Evolutionary conservation across 2,113 vertebrate species (phyloP), one percentile per base, ranked within the genome.

Genomic region (Pholis gunnellus): DNA sequence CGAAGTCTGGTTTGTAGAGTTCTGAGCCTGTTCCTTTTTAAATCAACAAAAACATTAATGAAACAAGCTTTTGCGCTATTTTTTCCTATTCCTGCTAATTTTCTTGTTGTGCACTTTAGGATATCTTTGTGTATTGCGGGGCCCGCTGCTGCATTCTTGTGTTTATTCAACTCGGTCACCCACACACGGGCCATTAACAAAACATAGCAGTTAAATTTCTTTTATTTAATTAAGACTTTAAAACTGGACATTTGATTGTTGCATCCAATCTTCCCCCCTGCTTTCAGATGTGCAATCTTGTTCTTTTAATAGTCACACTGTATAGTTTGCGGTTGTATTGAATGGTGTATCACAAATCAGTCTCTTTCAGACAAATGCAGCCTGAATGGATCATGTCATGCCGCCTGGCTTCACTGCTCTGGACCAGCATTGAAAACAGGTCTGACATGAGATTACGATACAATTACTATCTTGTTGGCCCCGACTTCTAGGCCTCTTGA

Each of bases 101-200:
- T 10, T 42, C 40, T 31, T 31, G 31, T 42, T 42, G 40, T 42
- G 9, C 31, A 3, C 4, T 22, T n/a, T 6, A 34, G 2, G 9
- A 29, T 22, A 36, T 6, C 8, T 17, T 3, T 59, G 13, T 25
- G 60, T 59, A 25, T 29, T 42, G 25, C 4, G 72, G 61, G 1
- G 50, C 66, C 71, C 20, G 69, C 78, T 87, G 66, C 67, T 87
- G 81, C 6, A 18, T 31, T 46, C 4, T 72, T 79, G 6, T 64
- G 54, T 18, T 54, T 1, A 76, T 72, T 79, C 81, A 79, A 3
- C 15, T 5, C 40, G 20, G 31, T 71, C 20, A 56, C 6, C 1
- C 6, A 27, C 10, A 65, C 40, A 68, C 1, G 56, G 31, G 14
- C 22, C 31, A n/a, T 13, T 4, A n/a, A 38, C 36, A 52, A 46